A percentile compares a stretch with the other conserved stretches of the same genome.
phyloP scores from a whole-genome alignment of 2,888 invertebrate genomes.

The Tortrix viridana region DNA sequence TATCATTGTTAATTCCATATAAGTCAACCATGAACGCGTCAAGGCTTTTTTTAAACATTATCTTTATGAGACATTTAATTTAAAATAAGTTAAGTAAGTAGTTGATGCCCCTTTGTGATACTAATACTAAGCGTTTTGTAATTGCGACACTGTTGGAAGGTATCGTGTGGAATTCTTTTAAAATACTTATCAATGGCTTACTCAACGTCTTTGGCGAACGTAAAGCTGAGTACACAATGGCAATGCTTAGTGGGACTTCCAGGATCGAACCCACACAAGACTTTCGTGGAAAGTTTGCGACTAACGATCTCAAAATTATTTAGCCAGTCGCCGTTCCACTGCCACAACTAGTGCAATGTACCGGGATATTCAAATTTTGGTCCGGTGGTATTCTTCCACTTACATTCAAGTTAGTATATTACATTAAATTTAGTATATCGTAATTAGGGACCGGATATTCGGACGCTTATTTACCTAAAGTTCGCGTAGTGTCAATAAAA shows the following conservation, averaged over 20 bases:
- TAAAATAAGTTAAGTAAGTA: not conserved
- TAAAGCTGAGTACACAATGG: constrained; percentile 64
- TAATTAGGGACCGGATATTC: too few relatives aligned
- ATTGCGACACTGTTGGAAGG: constrained; percentile 13
- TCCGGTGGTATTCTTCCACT: not conserved
- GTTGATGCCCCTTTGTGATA: not conserved
- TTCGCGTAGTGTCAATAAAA: too few relatives aligned
- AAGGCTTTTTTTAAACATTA: constrained; percentile 7
- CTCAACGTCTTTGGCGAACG: constrained; percentile 70
- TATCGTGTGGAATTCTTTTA: constrained; percentile 22
- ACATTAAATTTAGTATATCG: too few relatives aligned
- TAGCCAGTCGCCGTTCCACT: constrained; percentile 53
- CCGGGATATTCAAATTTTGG: not conserved
- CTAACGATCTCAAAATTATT: constrained; percentile 43
- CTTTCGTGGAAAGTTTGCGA: constrained; percentile 53
- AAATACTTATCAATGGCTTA: constrained; percentile 54
- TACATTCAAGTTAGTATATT: constrained; percentile 20
- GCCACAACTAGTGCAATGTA: constrained; percentile 44
- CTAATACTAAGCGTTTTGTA: not conserved
- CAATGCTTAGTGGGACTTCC: constrained; percentile 76
- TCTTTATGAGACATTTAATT: not conserved
- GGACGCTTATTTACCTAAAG: too few relatives aligned
- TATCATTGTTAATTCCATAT: constrained; percentile 25
- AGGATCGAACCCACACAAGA: constrained; percentile 59
- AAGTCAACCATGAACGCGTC: constrained; percentile 1